Evolutionary conservation across 2,888 invertebrate species (phyloP), one percentile per base, ranked within the genome.

Genomic region (Leptopilina drosophilae): DNA sequence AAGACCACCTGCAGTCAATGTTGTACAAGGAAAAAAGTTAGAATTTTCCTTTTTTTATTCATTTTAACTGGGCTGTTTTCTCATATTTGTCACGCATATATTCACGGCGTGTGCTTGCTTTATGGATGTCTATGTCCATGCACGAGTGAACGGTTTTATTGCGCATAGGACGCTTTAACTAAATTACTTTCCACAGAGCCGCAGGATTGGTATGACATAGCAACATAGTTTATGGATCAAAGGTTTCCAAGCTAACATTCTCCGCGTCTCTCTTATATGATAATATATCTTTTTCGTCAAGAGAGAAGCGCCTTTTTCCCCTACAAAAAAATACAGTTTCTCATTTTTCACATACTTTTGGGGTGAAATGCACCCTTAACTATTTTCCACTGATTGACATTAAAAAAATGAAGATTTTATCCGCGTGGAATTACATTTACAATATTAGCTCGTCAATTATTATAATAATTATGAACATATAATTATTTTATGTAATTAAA

Each of bases 141-240:
- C 76, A 78, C 53, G 53, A 77, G 77, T 66, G 80, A 81, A 79
- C 77, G 84, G 80, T 86, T 86, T 84, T 84, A 86, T 86, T 84
- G 83, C 81, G 78, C 81, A 82, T 81, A 82, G 85, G 81, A 85
- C 81, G 82, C 86, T 85, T 33, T 87, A 87, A 87, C 84, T 84
- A 85, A 86, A 87, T 87, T 87, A 86, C 85, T 87, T 86, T 84
- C 84, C 82, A 82, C 82, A 80, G 83, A 85, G 85, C 86, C 86
- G 82, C 86, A 77, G 82, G 81, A 85, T 82, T 81, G 85, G 83
- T 81, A 86, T 85, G 86, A 81, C 85, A 82, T 83, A 80, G 83
- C 87, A 82, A 82, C 87, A 86, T 87, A 86, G 87, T 87, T 86
- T 84, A 81, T 78, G 85, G 86, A 87, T 87, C 87, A 87, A 87